Conservation (phyloP, 1,140 invertebrate genomes). For the Habropoda laboriosa region DNA sequence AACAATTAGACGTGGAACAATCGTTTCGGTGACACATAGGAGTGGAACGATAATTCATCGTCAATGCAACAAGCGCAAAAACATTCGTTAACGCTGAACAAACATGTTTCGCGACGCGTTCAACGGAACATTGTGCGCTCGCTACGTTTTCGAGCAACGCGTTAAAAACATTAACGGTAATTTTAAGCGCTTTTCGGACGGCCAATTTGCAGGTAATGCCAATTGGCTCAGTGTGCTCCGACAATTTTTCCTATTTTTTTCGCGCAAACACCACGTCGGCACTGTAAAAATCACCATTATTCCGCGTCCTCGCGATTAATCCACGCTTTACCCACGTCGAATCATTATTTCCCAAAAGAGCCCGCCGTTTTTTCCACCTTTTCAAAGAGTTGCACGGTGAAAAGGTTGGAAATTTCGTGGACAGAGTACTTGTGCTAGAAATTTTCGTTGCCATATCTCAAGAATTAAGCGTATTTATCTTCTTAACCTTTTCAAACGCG, state of each 20-base stretch:
- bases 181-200: background rate
- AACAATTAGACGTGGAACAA: background rate
- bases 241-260: background rate
- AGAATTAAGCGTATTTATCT: too few relatives aligned
- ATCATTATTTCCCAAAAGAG: too few relatives aligned
- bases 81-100: slow-evolving; percentile 13
- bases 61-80: too few relatives aligned
- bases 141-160: background rate
- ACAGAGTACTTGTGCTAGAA: too few relatives aligned
- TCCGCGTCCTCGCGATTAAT: background rate
- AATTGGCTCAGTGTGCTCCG: background rate
- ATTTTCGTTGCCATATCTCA: too few relatives aligned
- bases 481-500: too few relatives aligned
- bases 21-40: background rate
- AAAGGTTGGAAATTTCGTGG: too few relatives aligned
- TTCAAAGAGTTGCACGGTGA: too few relatives aligned
- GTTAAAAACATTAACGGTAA: slow-evolving; percentile 14
- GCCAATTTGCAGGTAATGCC: background rate
- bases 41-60: too few relatives aligned
- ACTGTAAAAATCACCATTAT: background rate
- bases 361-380: too few relatives aligned
- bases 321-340: too few relatives aligned
- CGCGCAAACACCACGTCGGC: background rate
- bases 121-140: background rate
- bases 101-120: background rate